A percentile compares a stretch with the other conserved stretches of the same genome.
Evolutionary conservation across 1,140 invertebrate species (phyloP).

Genomic region (Orchesella cincta): DNA sequence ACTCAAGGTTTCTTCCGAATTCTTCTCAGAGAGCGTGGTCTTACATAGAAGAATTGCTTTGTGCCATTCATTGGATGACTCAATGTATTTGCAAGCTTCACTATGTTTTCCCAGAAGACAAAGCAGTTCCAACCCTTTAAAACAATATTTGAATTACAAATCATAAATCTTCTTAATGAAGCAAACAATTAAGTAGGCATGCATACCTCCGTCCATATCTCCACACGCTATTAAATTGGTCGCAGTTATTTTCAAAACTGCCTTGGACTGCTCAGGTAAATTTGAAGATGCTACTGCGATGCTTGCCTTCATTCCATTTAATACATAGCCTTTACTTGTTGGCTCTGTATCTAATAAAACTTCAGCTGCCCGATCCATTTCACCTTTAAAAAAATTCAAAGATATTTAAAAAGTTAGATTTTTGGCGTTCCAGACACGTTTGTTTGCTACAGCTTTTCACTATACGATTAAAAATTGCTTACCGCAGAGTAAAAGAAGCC

Average conservation of each 20-base stretch:
- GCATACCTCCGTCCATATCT: constrained; percentile 36
- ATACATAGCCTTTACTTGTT: constrained; percentile 39
- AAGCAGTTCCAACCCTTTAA: constrained; percentile 43
- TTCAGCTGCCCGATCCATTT: constrained; percentile 46
- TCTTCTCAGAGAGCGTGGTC: constrained; percentile 38
- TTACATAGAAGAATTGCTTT: constrained; percentile 48
- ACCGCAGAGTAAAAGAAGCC: constrained; percentile 44
- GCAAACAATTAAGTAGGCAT: background rate
- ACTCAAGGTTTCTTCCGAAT: constrained; percentile 38
- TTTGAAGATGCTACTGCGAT: constrained; percentile 39
- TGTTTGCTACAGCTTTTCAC: background rate
- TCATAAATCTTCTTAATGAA: background rate
- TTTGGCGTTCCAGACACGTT: background rate
- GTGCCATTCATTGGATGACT: constrained; percentile 49
- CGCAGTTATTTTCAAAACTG: constrained; percentile 49
- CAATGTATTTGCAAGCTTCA: constrained; percentile 49
- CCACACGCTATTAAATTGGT: constrained; percentile 49
- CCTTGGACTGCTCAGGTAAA: constrained; percentile 46
- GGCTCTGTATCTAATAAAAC: constrained; percentile 49
- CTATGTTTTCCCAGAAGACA: constrained; percentile 45
- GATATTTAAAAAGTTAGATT: background rate
- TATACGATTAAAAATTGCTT: background rate
- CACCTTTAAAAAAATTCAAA: constrained; percentile 35
- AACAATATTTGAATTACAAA: background rate
- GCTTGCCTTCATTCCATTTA: constrained; percentile 47